A percentile compares a stretch with the other conserved stretches of the same genome.
These are phyloP conservation scores for Lutra lutra DNA, from an alignment of 2,797 vertebrate species.

Conservation along the genomic window DNA sequence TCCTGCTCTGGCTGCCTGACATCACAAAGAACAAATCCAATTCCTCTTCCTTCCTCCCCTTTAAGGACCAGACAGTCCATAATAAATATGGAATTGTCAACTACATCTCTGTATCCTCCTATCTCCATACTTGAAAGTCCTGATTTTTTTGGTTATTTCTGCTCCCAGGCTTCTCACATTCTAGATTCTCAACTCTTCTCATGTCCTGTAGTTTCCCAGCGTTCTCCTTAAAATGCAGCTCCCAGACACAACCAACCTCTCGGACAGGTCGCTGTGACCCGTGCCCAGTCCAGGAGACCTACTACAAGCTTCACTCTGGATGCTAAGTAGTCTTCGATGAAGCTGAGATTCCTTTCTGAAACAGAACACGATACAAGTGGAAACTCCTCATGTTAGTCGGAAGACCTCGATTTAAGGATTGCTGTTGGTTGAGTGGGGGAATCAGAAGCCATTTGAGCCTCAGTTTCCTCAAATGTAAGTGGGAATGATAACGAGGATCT, in stretches of 20 bases:
- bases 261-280: background rate
- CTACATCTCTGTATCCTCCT: background rate
- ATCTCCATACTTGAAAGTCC: background rate
- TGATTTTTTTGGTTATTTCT: background rate
- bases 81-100: slow-evolving; percentile 52
- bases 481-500: background rate
- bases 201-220: background rate
- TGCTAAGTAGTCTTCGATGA: background rate
- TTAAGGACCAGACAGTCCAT: background rate
- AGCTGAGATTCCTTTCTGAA: background rate
- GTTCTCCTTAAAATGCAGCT: background rate
- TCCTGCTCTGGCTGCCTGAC: slow-evolving; percentile 71
- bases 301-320: background rate
- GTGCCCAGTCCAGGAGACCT: background rate
- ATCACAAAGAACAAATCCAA: slow-evolving; percentile 74
- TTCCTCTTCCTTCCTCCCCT: slow-evolving; percentile 14
- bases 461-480: background rate
- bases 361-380: background rate
- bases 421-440: background rate
- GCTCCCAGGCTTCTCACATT: background rate
- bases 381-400: background rate
- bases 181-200: background rate
- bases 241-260: background rate
- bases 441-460: background rate
- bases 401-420: background rate